Conservation (phyloP, 2,113 vertebrate genomes). For the Mionectes macconnelli region DNA sequence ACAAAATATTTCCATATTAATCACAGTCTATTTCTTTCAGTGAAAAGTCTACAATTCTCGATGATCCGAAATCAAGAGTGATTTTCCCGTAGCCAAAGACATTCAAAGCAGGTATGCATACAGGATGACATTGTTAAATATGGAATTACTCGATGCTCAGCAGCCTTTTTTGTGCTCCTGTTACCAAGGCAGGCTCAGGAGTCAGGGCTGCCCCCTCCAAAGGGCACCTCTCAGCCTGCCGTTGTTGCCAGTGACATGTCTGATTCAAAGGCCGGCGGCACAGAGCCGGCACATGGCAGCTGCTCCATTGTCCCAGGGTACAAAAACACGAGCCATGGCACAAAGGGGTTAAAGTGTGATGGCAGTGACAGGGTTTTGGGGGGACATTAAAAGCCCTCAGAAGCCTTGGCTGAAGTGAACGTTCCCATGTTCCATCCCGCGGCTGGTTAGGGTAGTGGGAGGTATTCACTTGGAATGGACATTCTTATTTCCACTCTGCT, state of each 20-base stretch:
- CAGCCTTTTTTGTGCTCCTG: background rate
- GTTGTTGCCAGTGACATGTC: background rate
- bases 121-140: background rate
- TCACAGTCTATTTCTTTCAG: background rate
- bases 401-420: background rate
- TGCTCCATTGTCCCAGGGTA: background rate
- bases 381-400: background rate
- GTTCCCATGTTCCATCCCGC: background rate
- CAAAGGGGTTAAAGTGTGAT: background rate
- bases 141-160: background rate
- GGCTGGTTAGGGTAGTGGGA: background rate
- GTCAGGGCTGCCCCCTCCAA: background rate
- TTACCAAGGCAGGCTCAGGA: fast-evolving
- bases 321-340: background rate
- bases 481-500: background rate
- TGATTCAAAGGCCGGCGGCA: background rate
- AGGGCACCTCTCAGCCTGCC: background rate
- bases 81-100: background rate
- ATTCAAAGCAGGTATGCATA: background rate
- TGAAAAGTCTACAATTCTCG: background rate
- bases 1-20: background rate
- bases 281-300: background rate
- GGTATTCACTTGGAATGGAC: background rate
- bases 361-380: background rate
- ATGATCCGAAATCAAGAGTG: background rate